phyloP scores from a whole-genome alignment of 1,140 invertebrate genomes.

The Drosophila lini region DNA sequence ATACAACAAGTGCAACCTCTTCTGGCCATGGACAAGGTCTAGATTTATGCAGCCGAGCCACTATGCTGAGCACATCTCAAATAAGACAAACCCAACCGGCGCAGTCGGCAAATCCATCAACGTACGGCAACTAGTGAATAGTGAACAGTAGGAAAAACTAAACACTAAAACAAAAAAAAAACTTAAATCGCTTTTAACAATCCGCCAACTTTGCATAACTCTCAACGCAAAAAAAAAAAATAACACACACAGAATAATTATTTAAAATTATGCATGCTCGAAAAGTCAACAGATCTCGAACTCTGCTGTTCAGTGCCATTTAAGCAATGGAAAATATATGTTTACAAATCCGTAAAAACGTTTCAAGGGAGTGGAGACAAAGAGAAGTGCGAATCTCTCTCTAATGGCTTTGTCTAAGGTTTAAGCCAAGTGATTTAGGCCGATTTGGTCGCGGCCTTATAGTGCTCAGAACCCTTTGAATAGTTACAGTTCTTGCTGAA shows the following conservation, averaged over 20 bases:
- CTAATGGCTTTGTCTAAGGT: slow-evolving; percentile 32
- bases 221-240: slow-evolving; percentile 18
- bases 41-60: slow-evolving; percentile 30
- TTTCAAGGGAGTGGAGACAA: slow-evolving; percentile 17
- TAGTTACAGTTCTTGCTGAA: not conserved
- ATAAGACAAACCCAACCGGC: slow-evolving; percentile 29
- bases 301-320: slow-evolving; percentile 61
- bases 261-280: slow-evolving; percentile 70
- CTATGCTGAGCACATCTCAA: slow-evolving; percentile 36
- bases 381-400: slow-evolving; percentile 17
- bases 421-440: slow-evolving; percentile 6
- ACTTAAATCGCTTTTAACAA: slow-evolving; percentile 7
- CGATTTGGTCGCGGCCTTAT: too few relatives aligned
- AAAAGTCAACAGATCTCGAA: slow-evolving; percentile 54
- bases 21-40: slow-evolving; percentile 44
- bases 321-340: slow-evolving; percentile 45
- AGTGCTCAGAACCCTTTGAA: not conserved
- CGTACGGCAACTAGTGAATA: slow-evolving; percentile 27
- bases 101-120: slow-evolving; percentile 34
- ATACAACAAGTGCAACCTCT: slow-evolving; percentile 45
- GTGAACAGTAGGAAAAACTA: slow-evolving; percentile 15
- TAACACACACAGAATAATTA: slow-evolving; percentile 23
- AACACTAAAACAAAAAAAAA: not conserved
- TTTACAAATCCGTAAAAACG: slow-evolving; percentile 31
- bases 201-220: slow-evolving; percentile 52